Conservation (phyloP, 2,113 vertebrate genomes). For the Castor canadensis region DNA sequence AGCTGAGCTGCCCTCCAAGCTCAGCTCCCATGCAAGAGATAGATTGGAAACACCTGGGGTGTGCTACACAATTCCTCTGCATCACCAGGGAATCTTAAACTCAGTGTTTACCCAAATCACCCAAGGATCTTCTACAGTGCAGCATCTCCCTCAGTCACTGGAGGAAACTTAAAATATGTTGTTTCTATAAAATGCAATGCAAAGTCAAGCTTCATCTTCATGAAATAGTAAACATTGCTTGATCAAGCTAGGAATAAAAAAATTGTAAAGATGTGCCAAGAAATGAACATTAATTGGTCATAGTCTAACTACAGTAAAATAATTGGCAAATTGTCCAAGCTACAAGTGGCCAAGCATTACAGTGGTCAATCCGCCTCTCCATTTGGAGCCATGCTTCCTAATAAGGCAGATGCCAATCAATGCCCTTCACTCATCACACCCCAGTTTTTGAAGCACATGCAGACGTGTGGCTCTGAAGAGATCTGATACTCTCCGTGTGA, state of each 20-base stretch:
- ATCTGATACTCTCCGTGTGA: neutral
- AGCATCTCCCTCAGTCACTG: neutral
- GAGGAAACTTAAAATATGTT: neutral
- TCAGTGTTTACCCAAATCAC: neutral
- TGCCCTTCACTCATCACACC: neutral
- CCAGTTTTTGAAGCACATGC: neutral
- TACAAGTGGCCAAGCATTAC: accelerated
- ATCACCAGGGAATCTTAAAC: neutral
- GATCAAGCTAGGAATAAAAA: neutral
- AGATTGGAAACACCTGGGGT: too few relatives aligned
- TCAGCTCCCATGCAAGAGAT: neutral
- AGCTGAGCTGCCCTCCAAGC: too few relatives aligned
- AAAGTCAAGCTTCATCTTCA: neutral
- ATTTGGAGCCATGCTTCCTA: neutral
- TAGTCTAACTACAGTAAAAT: neutral
- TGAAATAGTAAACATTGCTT: neutral
- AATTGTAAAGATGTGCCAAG: neutral
- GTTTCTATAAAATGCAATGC: neutral
- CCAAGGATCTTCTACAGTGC: neutral
- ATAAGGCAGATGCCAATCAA: too few relatives aligned
- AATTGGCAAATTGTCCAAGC: neutral
- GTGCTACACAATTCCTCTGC: too few relatives aligned
- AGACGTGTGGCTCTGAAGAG: neutral
- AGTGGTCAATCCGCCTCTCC: neutral
- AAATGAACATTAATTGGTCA: neutral